Conservation (phyloP, 2,888 invertebrate genomes). For the Chymomyza fuscimana region DNA sequence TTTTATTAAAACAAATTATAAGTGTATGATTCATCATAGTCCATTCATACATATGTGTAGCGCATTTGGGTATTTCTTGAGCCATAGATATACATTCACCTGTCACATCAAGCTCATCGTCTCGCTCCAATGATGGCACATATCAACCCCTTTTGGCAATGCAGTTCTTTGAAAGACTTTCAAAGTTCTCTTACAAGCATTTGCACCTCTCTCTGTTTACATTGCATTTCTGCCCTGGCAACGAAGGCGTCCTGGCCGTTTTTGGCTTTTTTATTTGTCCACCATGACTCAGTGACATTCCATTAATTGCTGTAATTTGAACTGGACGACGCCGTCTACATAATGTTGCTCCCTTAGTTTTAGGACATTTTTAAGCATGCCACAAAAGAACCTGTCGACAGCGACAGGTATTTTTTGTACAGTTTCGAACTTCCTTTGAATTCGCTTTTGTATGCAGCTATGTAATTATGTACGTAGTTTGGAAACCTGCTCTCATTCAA, state of each 20-base stretch:
- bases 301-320: constrained; percentile 67
- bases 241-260: constrained; percentile 64
- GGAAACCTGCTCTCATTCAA: constrained; percentile 57
- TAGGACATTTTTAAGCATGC: not conserved
- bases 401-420: constrained; percentile 42
- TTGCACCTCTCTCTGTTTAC: constrained; percentile 54
- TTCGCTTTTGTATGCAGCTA: not conserved
- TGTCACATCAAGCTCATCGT: constrained; percentile 28
- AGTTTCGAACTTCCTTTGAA: constrained; percentile 47
- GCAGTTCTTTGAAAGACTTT: not conserved
- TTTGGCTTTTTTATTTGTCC: constrained; percentile 31
- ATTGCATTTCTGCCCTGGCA: constrained; percentile 57
- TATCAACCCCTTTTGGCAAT: constrained; percentile 20
- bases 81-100: constrained; percentile 37
- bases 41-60: constrained; percentile 17
- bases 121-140: not conserved
- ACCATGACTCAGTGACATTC: constrained; percentile 64
- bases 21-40: constrained; percentile 7
- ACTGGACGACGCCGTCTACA: constrained; percentile 53
- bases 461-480: constrained; percentile 36
- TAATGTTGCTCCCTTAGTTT: constrained; percentile 19
- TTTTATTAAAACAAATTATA: not conserved
- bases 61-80: not conserved
- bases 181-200: constrained; percentile 8
- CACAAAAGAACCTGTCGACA: not conserved